A percentile compares a stretch with the other conserved stretches of the same genome.
phyloP scores from a whole-genome alignment of 2,113 vertebrate genomes.

The Leuciscus idus region DNA sequence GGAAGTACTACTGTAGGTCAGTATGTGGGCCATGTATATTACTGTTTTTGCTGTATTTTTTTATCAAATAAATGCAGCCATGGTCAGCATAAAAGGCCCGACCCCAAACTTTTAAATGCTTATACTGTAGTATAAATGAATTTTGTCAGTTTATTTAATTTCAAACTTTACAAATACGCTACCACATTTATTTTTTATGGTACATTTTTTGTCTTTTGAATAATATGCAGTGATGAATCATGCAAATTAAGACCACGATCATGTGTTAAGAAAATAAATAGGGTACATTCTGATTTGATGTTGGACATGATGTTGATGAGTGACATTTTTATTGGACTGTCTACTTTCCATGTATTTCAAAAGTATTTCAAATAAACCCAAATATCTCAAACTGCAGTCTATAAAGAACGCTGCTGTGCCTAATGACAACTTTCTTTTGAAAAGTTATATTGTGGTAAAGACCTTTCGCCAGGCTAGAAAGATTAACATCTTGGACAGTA shows the following conservation, averaged over 20 bases:
- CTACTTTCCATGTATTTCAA: neutral
- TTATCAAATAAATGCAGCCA: too few species aligned
- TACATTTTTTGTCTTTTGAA: neutral
- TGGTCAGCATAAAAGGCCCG: neutral
- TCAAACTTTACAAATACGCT: neutral
- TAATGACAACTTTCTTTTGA: neutral
- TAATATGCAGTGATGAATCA: neutral
- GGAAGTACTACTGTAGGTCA: neutral
- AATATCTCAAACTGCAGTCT: neutral
- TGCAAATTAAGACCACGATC: neutral
- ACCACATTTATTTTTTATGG: neutral
- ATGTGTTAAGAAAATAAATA: neutral
- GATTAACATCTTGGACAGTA: neutral
- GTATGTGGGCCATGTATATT: neutral
- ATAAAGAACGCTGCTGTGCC: neutral
- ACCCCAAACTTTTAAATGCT: neutral
- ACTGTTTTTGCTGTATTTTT: too few species aligned
- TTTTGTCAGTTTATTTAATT: neutral
- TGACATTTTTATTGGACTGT: neutral
- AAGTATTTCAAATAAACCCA: slow-evolving; percentile 1
- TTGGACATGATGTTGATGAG: neutral
- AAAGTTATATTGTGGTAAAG: slow-evolving; percentile 1
- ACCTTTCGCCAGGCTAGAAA: neutral
- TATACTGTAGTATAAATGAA: neutral
- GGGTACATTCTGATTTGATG: neutral